A percentile compares a stretch with the other conserved stretches of the same genome.
Evolutionary conservation across 2,888 invertebrate species (phyloP).

Genomic region (Lampropteryx suffumata): DNA sequence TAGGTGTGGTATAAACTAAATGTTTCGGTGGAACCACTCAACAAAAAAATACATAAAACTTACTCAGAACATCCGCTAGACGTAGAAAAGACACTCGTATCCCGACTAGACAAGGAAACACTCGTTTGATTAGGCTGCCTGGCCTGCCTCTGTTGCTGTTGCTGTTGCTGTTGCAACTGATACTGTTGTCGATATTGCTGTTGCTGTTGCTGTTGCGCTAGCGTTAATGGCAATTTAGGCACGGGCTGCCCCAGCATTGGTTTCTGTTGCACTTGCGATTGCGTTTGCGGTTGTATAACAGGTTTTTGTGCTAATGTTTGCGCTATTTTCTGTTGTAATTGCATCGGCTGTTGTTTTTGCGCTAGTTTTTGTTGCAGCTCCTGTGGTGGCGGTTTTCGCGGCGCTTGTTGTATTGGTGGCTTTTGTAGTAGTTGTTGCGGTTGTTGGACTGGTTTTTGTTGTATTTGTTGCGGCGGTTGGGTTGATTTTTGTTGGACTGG

Average conservation of each 20-base stretch:
- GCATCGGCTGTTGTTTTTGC: constrained; percentile 26
- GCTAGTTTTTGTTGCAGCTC: constrained; percentile 36
- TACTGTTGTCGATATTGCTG: constrained; percentile 40
- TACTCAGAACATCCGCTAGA: constrained; percentile 75
- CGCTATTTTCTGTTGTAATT: constrained; percentile 22
- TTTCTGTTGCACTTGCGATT: constrained; percentile 13
- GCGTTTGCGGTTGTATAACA: neutral
- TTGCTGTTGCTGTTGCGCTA: constrained; percentile 31
- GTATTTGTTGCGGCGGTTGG: neutral
- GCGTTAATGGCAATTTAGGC: constrained; percentile 33
- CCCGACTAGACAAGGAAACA: constrained; percentile 69
- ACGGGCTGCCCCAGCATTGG: constrained; percentile 36
- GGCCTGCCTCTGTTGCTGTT: constrained; percentile 43
- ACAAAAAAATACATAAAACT: constrained; percentile 22
- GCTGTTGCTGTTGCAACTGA: constrained; percentile 32
- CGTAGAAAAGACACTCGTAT: constrained; percentile 74
- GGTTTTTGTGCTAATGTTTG: constrained; percentile 33
- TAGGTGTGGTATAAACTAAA: too few species aligned
- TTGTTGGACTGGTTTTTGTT: neutral
- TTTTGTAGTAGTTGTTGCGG: constrained; percentile 28
- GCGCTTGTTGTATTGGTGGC: constrained; percentile 30
- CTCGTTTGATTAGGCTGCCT: constrained; percentile 49
- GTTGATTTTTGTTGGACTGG: neutral
- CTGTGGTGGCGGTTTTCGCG: constrained; percentile 23
- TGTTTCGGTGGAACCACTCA: too few species aligned